Conservation (phyloP, 2,888 invertebrate genomes). For the Andrena marginata region DNA sequence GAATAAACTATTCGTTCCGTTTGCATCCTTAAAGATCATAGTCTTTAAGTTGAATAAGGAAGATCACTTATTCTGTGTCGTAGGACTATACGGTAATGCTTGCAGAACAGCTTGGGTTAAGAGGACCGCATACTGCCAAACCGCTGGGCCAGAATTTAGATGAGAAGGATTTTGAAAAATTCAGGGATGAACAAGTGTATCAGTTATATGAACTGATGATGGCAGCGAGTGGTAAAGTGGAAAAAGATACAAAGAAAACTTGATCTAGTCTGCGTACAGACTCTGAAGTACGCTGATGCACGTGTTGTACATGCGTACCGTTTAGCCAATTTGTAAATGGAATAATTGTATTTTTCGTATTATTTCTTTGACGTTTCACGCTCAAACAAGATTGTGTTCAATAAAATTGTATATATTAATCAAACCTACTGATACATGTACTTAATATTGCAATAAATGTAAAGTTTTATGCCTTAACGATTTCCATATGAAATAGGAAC, state of each 20-base stretch:
- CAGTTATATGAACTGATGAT: slow-evolving; percentile 94
- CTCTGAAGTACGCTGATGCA: neutral
- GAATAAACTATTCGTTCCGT: neutral
- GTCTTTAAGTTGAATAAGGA: neutral
- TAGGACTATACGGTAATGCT: slow-evolving; percentile 92
- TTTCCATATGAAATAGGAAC: neutral
- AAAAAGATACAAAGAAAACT: slow-evolving; percentile 64
- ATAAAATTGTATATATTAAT: slow-evolving; percentile 2
- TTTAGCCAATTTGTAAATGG: slow-evolving; percentile 3
- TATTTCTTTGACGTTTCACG: neutral
- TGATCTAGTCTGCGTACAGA: slow-evolving; percentile 15
- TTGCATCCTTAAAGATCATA: neutral
- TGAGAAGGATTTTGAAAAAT: slow-evolving; percentile 88
- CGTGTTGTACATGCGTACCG: neutral
- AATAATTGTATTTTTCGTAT: slow-evolving; percentile 7
- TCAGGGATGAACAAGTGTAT: slow-evolving; percentile 93
- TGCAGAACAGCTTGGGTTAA: slow-evolving; percentile 90
- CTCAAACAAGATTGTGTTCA: neutral
- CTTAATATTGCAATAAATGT: slow-evolving; percentile 11
- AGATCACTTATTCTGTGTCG: slow-evolving; percentile 65
- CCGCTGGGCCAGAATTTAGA: slow-evolving; percentile 89
- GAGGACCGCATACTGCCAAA: slow-evolving; percentile 87
- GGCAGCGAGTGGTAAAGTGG: slow-evolving; percentile 87
- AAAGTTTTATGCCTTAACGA: neutral
- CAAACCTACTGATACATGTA: neutral